A percentile compares a stretch with the other conserved stretches of the same genome.
phyloP scores from a whole-genome alignment of 2,113 vertebrate species.

The Nycticorax nycticorax region DNA sequence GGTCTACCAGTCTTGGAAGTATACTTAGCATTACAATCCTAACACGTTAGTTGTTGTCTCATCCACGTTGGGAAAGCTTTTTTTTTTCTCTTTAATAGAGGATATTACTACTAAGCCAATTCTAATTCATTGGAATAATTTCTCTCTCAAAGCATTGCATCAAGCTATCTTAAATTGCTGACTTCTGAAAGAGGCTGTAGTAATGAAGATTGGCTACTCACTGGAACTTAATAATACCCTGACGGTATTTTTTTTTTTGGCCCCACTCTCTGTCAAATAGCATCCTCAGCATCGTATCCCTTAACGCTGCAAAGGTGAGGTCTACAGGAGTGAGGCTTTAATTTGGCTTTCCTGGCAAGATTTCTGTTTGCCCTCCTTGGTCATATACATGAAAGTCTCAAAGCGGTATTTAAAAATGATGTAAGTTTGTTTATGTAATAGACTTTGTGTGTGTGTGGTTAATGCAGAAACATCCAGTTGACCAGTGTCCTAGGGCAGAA shows the following conservation, averaged over 20 bases:
- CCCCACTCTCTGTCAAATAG: not conserved
- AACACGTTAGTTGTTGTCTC: not conserved
- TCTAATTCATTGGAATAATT: not conserved
- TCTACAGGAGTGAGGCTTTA: not conserved
- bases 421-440: not conserved
- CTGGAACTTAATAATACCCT: not conserved
- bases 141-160: not conserved
- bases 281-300: not conserved
- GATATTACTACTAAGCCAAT: not conserved
- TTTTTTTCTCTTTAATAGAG: not conserved
- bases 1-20: not conserved
- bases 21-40: not conserved
- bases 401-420: not conserved
- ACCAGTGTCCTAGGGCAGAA: not conserved
- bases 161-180: not conserved
- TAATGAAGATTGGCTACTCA: not conserved
- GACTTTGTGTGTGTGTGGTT: not conserved
- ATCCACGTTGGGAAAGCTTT: not conserved
- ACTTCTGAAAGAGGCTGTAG: not conserved
- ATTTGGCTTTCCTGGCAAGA: not conserved
- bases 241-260: not conserved
- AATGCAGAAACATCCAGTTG: not conserved
- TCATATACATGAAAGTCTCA: not conserved
- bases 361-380: not conserved
- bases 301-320: not conserved